Percentiles rank a stretch among this genome's conserved stretches.
Evolutionary conservation across 1,140 invertebrate genomes (phyloP).

Genomic region (Orussus abietinus): DNA sequence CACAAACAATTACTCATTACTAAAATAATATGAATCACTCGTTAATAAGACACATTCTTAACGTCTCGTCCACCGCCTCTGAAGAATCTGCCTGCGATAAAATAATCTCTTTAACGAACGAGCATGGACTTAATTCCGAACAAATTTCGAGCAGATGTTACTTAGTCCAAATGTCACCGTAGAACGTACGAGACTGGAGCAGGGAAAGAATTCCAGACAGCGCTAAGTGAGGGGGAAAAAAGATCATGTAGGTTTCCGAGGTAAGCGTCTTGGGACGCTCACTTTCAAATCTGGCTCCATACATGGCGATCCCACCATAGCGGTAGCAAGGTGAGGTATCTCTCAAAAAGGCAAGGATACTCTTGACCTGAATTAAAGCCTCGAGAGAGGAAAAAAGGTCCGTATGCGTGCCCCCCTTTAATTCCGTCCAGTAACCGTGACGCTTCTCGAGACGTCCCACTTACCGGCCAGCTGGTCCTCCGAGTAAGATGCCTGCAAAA

Average conservation of each 20-base stretch:
- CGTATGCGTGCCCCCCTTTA: constrained; percentile 38
- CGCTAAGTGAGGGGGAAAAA: constrained; percentile 11
- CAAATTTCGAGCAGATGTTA: too few species aligned
- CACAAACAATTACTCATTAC: too few species aligned
- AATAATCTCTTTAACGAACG: too few species aligned
- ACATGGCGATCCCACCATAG: constrained; percentile 40
- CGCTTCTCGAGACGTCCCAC: constrained; percentile 42
- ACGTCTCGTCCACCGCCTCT: too few species aligned
- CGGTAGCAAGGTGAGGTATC: constrained; percentile 29
- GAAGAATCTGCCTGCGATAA: too few species aligned
- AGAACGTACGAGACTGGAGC: too few species aligned
- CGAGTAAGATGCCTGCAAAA: constrained; percentile 78
- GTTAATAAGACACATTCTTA: too few species aligned
- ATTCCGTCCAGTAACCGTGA: too few species aligned
- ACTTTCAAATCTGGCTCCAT: constrained; percentile 41
- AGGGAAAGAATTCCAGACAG: too few species aligned
- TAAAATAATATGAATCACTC: too few species aligned
- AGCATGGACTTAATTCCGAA: too few species aligned
- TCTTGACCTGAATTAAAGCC: constrained; percentile 48
- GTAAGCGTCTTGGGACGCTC: constrained; percentile 22
- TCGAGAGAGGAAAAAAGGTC: constrained; percentile 37
- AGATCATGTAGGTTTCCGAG: neutral
- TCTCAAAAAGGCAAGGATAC: constrained; percentile 47
- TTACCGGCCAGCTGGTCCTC: constrained; percentile 89
- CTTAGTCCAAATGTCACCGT: too few species aligned